A percentile compares a stretch with the other conserved stretches of the same genome.
These are phyloP conservation scores for Andrena camellia DNA, from an alignment of 2,888 invertebrate genomes.

Conservation along the genomic window DNA sequence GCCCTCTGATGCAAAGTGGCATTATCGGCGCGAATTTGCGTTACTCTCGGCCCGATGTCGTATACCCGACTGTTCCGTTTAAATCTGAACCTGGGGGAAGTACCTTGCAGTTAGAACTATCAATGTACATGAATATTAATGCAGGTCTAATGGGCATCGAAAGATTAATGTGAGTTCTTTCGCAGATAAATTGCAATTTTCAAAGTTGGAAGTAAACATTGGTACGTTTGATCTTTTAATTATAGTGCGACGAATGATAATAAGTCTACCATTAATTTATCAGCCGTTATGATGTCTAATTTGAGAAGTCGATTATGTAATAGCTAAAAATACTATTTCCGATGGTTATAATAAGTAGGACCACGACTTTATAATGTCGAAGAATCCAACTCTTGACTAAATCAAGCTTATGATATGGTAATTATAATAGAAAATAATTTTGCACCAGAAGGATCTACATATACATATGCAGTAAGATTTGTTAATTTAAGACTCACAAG, in stretches of 20 bases:
- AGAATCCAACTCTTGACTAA: not conserved
- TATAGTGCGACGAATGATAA: too few relatives aligned
- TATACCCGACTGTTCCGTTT: slow-evolving; percentile 69
- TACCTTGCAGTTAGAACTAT: slow-evolving; percentile 67
- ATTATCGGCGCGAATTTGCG: slow-evolving; percentile 78
- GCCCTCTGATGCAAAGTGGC: slow-evolving; percentile 80
- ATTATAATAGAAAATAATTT: not conserved
- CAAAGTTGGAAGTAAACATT: not conserved
- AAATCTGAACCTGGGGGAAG: slow-evolving; percentile 67
- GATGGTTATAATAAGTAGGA: not conserved
- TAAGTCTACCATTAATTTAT: too few relatives aligned
- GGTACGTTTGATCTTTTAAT: slow-evolving; percentile 16
- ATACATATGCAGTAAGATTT: too few relatives aligned
- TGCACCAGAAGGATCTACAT: not conserved
- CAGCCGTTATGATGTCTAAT: not conserved
- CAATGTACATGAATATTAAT: slow-evolving; percentile 72
- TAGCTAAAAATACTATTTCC: not conserved
- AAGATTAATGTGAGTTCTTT: slow-evolving; percentile 36
- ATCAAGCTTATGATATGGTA: not conserved
- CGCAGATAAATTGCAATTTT: slow-evolving; percentile 43
- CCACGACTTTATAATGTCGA: too few relatives aligned
- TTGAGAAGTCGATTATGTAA: not conserved
- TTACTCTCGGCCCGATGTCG: slow-evolving; percentile 67
- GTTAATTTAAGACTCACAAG: too few relatives aligned
- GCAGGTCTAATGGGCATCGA: slow-evolving; percentile 45